Evolutionary conservation across 2,888 invertebrate species (phyloP).

Genomic region (Drosophila differens): DNA sequence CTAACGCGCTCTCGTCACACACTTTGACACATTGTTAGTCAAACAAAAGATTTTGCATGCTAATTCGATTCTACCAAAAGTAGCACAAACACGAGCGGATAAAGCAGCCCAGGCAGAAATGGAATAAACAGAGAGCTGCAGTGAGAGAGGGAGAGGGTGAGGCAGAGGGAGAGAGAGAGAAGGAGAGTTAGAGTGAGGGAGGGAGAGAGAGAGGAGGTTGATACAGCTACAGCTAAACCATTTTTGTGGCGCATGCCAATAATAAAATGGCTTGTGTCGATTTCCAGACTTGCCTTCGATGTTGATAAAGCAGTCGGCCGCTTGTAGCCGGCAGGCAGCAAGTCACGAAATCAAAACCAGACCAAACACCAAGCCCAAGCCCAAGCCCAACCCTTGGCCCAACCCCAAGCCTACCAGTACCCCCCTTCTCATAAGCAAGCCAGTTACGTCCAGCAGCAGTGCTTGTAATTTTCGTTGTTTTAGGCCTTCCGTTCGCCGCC

Average conservation of each 20-base stretch:
- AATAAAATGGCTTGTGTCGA: conserved; percentile 76
- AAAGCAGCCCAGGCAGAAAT: conserved; percentile 1
- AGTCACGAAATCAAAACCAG: conserved; percentile 53
- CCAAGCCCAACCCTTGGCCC: neutral
- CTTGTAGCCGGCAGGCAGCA: conserved; percentile 16
- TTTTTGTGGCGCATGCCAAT: conserved; percentile 56
- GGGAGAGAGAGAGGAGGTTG: neutral
- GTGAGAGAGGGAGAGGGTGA: too few relatives aligned
- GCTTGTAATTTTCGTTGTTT: conserved; percentile 69
- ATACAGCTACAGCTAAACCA: conserved; percentile 23
- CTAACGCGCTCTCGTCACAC: conserved; percentile 71
- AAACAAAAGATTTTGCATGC: conserved; percentile 81
- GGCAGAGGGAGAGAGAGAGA: neutral
- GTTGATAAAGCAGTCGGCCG: conserved; percentile 61
- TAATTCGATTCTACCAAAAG: conserved; percentile 73
- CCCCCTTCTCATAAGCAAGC: neutral
- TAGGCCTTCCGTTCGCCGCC: conserved; percentile 51
- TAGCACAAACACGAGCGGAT: conserved; percentile 48
- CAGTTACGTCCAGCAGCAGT: conserved; percentile 46
- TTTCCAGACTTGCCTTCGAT: conserved; percentile 44
- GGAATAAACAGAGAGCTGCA: neutral
- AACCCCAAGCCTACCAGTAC: neutral
- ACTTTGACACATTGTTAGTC: conserved; percentile 81
- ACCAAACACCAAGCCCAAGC: conserved; percentile 2
- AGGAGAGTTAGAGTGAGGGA: neutral